Conservation (phyloP, 2,113 vertebrate genomes). For the Delphinus delphis region DNA sequence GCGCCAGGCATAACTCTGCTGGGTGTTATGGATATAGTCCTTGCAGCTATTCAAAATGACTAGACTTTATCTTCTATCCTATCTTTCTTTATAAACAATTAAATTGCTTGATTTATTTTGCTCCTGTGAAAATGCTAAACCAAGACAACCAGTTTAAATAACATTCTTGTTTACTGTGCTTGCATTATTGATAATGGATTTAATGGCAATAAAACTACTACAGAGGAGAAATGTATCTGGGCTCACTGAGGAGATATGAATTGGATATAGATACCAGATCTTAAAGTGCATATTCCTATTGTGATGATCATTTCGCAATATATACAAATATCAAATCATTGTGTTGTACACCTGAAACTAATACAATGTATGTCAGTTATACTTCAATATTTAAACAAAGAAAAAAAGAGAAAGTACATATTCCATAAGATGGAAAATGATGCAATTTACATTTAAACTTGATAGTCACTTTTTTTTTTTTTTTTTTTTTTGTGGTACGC, state of each 20-base stretch:
- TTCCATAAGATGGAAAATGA: neutral
- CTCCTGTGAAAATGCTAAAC: conserved; percentile 34
- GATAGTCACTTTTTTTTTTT: neutral
- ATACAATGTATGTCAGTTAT: neutral
- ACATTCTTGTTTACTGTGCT: neutral
- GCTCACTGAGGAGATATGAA: neutral
- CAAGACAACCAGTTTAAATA: conserved; percentile 11
- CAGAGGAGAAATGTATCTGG: conserved; percentile 24
- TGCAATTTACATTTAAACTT: neutral
- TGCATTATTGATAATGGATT: conserved; percentile 16
- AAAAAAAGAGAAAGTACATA: neutral
- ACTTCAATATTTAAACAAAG: neutral
- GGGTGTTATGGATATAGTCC: neutral
- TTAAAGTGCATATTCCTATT: conserved; percentile 1
- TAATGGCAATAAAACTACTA: conserved; percentile 21
- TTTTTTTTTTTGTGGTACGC: too few relatives aligned
- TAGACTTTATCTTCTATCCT: conserved; percentile 21
- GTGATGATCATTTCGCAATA: neutral
- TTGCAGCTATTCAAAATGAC: conserved; percentile 30
- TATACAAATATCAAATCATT: neutral
- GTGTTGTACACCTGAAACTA: neutral
- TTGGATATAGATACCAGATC: neutral
- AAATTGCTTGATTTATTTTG: conserved; percentile 27
- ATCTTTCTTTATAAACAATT: conserved; percentile 26
- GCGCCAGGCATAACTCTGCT: neutral